Percentiles rank a stretch among this genome's conserved stretches.
phyloP scores from a whole-genome alignment of 2,113 vertebrate genomes.

The Scomber colias region DNA sequence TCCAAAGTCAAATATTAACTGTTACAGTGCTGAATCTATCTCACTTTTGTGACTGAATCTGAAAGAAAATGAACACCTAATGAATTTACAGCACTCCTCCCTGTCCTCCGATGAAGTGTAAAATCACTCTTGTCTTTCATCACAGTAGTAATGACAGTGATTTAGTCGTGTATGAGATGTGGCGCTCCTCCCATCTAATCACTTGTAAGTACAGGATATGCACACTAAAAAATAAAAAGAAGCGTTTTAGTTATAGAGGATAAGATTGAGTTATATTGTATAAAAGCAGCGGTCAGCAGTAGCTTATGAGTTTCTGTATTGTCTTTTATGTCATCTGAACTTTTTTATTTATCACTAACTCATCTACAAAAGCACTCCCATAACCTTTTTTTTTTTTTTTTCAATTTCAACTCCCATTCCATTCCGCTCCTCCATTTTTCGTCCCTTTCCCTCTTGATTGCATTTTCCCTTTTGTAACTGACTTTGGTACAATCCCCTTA shows the following conservation, averaged over 20 bases:
- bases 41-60: background rate
- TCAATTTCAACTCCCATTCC: conserved; percentile 53
- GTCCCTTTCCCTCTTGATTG: conserved; percentile 33
- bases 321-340: conserved; percentile 31
- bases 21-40: background rate
- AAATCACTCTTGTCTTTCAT: conserved; percentile 45
- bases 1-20: conserved; percentile 51
- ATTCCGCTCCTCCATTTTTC: conserved; percentile 23
- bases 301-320: conserved; percentile 19
- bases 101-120: conserved; percentile 6
- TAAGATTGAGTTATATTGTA: background rate
- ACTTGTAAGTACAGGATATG: background rate
- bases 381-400: conserved; percentile 35
- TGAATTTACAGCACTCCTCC: conserved; percentile 18
- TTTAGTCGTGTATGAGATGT: conserved; percentile 10
- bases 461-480: conserved; percentile 72
- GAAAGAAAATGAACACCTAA: conserved; percentile 37
- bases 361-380: conserved; percentile 39
- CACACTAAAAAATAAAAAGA: background rate
- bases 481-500: conserved; percentile 74
- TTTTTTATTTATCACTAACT: conserved; percentile 56
- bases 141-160: conserved; percentile 14
- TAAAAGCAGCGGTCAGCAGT: conserved; percentile 4
- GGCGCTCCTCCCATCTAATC: conserved; percentile 1
- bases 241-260: background rate